Percentiles rank a stretch among this genome's conserved stretches.
These are phyloP conservation scores for Anguilla rostrata DNA, from an alignment of 2,113 vertebrate genomes.

Conservation along the genomic window DNA sequence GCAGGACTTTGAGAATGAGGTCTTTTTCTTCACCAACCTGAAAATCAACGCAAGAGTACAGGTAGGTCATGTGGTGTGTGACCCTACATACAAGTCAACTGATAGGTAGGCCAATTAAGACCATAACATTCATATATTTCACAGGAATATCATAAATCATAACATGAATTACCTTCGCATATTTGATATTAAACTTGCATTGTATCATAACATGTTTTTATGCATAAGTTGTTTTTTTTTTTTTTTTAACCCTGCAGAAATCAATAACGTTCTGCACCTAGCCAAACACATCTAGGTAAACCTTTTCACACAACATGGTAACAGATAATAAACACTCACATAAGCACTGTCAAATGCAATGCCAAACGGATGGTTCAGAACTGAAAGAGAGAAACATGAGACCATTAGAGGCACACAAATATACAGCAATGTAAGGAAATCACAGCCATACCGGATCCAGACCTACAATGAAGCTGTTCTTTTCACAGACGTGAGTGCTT, in stretches of 20 bases:
- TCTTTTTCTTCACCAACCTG: slow-evolving; percentile 74
- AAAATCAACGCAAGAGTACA: background rate
- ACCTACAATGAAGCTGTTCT: too few relatives aligned
- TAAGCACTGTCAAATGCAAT: slow-evolving; percentile 60
- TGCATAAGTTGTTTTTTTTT: too few relatives aligned
- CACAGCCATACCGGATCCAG: background rate
- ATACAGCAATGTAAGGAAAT: too few relatives aligned
- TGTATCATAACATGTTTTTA: too few relatives aligned
- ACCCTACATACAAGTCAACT: background rate
- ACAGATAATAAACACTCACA: slow-evolving; percentile 60
- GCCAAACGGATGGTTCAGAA: slow-evolving; percentile 69
- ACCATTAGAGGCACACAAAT: background rate
- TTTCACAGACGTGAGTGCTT: background rate
- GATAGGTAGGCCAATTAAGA: background rate
- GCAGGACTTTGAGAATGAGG: slow-evolving; percentile 83
- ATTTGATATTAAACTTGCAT: too few relatives aligned
- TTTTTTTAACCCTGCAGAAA: too few relatives aligned
- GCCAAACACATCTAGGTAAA: background rate
- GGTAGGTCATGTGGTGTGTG: background rate
- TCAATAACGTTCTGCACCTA: background rate
- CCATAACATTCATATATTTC: background rate
- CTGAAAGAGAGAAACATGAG: slow-evolving; percentile 49
- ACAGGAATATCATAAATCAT: background rate
- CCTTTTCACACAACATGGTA: background rate
- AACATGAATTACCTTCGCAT: too few relatives aligned